Conservation (phyloP, 2,113 vertebrate genomes). For the Rana temporaria region DNA sequence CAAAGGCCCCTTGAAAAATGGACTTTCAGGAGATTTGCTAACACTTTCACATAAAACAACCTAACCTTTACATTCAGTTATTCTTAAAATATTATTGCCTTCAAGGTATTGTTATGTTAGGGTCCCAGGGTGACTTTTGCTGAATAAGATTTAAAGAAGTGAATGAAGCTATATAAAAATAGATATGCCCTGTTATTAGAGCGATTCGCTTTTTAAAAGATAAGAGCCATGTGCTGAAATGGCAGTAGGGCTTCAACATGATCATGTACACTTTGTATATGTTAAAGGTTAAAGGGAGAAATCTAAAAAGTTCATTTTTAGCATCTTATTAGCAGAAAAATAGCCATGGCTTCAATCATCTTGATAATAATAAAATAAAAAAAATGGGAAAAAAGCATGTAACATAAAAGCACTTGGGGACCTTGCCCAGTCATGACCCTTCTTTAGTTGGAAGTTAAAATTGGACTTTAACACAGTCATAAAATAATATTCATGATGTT, state of each 20-base stretch:
- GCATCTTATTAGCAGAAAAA: constrained; percentile 26
- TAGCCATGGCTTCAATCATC: constrained; percentile 5
- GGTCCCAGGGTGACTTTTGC: background rate
- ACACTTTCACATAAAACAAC: too few relatives aligned
- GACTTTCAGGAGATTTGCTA: too few relatives aligned
- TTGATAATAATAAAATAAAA: constrained; percentile 1
- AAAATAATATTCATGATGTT: constrained; percentile 45
- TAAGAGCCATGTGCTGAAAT: constrained; percentile 25
- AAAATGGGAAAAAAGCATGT: too few relatives aligned
- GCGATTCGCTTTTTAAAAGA: constrained; percentile 9
- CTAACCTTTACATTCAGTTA: too few relatives aligned
- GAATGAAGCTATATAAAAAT: constrained; percentile 5
- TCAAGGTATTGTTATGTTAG: constrained; percentile 1
- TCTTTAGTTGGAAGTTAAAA: constrained; percentile 24
- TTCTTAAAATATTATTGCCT: background rate
- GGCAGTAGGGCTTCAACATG: background rate
- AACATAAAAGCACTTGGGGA: background rate
- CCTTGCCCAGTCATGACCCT: constrained; percentile 37
- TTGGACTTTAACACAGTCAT: constrained; percentile 9
- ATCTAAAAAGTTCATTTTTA: constrained; percentile 43
- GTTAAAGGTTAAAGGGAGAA: constrained; percentile 26
- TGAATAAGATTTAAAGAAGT: constrained; percentile 15
- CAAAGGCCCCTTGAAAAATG: too few relatives aligned
- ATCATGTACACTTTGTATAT: constrained; percentile 11
- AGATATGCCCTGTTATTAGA: constrained; percentile 35